A percentile compares a stretch with the other conserved stretches of the same genome.
Conservation (phyloP, 2,113 vertebrate genomes). For the Hippopotamus amphibius region DNA sequence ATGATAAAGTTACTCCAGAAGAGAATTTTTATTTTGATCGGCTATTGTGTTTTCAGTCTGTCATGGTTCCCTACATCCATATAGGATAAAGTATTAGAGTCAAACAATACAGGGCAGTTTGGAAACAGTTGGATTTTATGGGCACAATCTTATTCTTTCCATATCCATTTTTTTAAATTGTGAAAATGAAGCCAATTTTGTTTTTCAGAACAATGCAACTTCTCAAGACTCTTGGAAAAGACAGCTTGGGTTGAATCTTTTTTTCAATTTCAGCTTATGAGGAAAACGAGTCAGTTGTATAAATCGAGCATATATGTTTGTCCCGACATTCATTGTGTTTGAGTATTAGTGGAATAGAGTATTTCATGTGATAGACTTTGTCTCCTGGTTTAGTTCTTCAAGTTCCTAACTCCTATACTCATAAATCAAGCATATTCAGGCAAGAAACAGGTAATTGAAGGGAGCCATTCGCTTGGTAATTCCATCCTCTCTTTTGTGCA, state of each 20-base stretch:
- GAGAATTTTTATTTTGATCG: constrained; percentile 69
- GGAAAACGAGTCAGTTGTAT: constrained; percentile 53
- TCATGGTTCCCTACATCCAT: constrained; percentile 58
- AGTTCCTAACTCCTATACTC: constrained; percentile 9
- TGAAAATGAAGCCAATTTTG: constrained; percentile 73
- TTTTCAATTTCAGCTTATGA: constrained; percentile 52
- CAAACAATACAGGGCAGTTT: constrained; percentile 74
- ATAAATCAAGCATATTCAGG: constrained; percentile 61
- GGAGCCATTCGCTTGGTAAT: neutral
- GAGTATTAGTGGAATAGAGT: constrained; percentile 44
- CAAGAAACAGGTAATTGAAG: constrained; percentile 60
- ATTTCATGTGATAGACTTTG: neutral
- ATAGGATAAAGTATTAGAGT: constrained; percentile 68
- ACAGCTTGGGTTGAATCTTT: constrained; percentile 75
- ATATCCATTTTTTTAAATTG: constrained; percentile 68
- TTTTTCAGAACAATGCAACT: constrained; percentile 62
- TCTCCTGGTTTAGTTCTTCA: constrained; percentile 56
- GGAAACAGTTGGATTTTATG: constrained; percentile 78
- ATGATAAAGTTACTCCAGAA: constrained; percentile 34
- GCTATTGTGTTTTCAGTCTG: constrained; percentile 66
- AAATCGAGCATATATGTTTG: constrained; percentile 53
- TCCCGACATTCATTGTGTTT: neutral
- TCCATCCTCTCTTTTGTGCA: constrained; percentile 49
- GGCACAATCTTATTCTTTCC: constrained; percentile 75
- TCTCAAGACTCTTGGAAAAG: constrained; percentile 71